Conservation (phyloP, 2,797 vertebrate species). For the Pyrocephalus nanus region DNA sequence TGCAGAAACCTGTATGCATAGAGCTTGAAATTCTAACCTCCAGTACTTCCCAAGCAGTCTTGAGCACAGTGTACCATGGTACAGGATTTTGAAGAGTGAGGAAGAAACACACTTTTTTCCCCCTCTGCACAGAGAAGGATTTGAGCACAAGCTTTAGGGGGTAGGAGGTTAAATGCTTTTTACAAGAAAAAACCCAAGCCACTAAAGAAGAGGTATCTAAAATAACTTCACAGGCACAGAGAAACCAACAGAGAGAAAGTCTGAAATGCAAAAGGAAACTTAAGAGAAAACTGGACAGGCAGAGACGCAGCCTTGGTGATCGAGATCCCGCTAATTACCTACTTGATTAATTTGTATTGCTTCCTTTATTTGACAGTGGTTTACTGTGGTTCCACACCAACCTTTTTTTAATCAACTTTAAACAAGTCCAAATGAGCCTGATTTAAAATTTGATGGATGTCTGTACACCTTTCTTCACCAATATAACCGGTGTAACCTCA, state of each 20-base stretch:
- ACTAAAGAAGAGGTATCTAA: neutral
- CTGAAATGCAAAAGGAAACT: neutral
- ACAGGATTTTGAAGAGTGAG: neutral
- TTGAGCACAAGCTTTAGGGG: neutral
- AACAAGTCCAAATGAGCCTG: neutral
- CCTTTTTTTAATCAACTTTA: neutral
- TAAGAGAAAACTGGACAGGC: neutral
- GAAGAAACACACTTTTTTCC: neutral
- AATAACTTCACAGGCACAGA: neutral
- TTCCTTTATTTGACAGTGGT: neutral
- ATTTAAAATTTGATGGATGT: neutral
- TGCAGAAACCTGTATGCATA: neutral
- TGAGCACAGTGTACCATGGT: fast-evolving
- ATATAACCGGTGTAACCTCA: neutral
- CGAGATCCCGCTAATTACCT: neutral
- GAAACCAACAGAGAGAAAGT: neutral
- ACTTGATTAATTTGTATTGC: neutral
- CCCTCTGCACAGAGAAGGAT: neutral
- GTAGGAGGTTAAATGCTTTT: neutral
- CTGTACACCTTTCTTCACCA: neutral
- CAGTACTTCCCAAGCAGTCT: neutral
- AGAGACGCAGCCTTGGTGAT: neutral
- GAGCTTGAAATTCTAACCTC: neutral
- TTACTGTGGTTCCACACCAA: neutral
- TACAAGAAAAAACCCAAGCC: neutral